These are phyloP conservation scores for Suncus etruscus DNA, from an alignment of 2,113 vertebrate species.

Conservation along the genomic window DNA sequence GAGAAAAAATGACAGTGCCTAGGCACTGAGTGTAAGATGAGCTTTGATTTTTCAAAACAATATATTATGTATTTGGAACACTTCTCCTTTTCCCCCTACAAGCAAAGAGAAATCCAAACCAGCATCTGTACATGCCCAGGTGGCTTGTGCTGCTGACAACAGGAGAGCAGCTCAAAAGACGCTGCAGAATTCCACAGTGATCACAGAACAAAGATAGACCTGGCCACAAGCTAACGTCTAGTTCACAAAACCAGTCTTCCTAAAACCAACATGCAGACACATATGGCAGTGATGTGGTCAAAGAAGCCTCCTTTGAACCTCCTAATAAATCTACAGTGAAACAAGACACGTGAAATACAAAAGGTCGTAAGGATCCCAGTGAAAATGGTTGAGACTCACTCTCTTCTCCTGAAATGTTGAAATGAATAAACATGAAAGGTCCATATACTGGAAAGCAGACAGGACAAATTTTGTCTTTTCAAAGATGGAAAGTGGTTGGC, in stretches of 20 bases:
- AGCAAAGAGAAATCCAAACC: not conserved
- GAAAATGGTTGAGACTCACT: not conserved
- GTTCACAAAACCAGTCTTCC: not conserved
- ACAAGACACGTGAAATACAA: not conserved
- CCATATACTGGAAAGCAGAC: not conserved
- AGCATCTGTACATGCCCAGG: not conserved
- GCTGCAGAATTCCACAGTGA: slow-evolving; percentile 20
- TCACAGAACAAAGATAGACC: slow-evolving; percentile 41
- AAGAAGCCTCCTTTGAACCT: not conserved
- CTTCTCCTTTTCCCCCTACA: not conserved
- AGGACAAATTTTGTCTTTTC: not conserved
- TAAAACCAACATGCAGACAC: not conserved
- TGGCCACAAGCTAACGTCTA: not conserved
- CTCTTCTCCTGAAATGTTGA: not conserved
- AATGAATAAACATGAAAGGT: slow-evolving; percentile 21
- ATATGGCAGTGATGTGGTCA: not conserved
- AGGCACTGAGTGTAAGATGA: not conserved
- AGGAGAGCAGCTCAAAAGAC: slow-evolving; percentile 17
- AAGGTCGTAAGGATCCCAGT: not conserved
- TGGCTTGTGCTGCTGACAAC: not conserved
- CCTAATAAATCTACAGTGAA: slow-evolving; percentile 26
- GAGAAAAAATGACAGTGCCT: not conserved
- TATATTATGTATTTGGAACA: not conserved
- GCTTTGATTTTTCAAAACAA: not conserved
- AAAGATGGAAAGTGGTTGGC: slow-evolving; percentile 33